These are phyloP conservation scores for Chiridota heheva DNA, from an alignment of 35 echinoderm and acorn worm species.

Conservation along the genomic window DNA sequence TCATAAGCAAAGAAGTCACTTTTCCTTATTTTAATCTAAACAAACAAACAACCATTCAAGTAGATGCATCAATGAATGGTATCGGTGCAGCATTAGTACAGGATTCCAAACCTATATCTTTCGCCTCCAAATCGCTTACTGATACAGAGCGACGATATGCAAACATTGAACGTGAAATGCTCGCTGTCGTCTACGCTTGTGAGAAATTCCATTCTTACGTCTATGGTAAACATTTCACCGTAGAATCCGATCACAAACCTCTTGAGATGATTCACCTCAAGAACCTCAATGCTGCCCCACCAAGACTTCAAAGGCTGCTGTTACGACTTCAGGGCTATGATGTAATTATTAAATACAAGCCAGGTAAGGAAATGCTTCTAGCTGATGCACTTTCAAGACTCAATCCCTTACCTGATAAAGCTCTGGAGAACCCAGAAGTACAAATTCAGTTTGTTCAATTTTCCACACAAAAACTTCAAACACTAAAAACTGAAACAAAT, in stretches of 20 bases:
- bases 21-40: slow-evolving; percentile 45
- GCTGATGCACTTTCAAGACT: slow-evolving; percentile 38
- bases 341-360: slow-evolving; percentile 10
- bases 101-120: slow-evolving; percentile 34
- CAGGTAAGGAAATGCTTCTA: slow-evolving; percentile 40
- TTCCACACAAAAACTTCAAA: slow-evolving; percentile 1
- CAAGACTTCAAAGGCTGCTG: slow-evolving; percentile 56
- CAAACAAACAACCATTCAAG: slow-evolving; percentile 30
- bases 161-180: slow-evolving; percentile 48
- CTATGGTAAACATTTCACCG: slow-evolving; percentile 53
- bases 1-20: slow-evolving; percentile 29
- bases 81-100: slow-evolving; percentile 41
- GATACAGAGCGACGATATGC: slow-evolving; percentile 46
- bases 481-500: slow-evolving; percentile 19
- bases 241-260: slow-evolving; percentile 42
- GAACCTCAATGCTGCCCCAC: slow-evolving; percentile 19
- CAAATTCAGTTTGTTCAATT: slow-evolving; percentile 32
- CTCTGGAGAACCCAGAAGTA: not conserved
- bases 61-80: slow-evolving; percentile 45
- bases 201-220: slow-evolving; percentile 64
- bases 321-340: slow-evolving; percentile 48
- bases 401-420: slow-evolving; percentile 18
- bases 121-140: slow-evolving; percentile 46
- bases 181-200: slow-evolving; percentile 53
- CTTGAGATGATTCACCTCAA: slow-evolving; percentile 48